Base-by-base conservation (phyloP, 2,113 vertebrate genomes). In the Syngnathoides biaculeatus region DNA sequence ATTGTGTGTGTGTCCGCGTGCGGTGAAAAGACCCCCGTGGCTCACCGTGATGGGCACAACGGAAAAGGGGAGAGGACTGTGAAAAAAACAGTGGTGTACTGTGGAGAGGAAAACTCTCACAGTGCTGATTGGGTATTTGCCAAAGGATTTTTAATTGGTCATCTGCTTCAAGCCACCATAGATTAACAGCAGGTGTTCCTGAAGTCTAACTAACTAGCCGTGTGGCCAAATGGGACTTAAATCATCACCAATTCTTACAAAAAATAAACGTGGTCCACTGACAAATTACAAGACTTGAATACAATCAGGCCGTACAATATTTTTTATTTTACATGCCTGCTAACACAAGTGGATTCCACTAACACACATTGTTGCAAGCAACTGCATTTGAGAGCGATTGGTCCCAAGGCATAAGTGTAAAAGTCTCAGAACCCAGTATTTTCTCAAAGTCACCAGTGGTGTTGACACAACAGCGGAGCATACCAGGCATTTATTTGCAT, bases 101-200 rank as follows among this genome's bases (percentile, higher is more conserved):
- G 65, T 53, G 70, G 78, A 55, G 75, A 57, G 59, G 68, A 76
- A 66, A 63, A 69, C 47, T 62, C 72, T 71, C 48, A 42, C 22
- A 43, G 71, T 63, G 72, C 68, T 75, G 84, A 84, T 79, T 87
- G 83, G 84, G 20, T 66, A 40, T 73, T 79, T 79, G 62, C 69
- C 57, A 26, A 52, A 72, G 73, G 74, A 75, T 73, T 76, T 85
- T 85, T 85, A 89, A 89, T 85, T 88, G 81, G 81, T 88, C 79
- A 78, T 86, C 77, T 77, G 72, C 78, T 77, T 84, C 35, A 12
- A 70, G 71, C 79, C 81, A 74, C 63, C 66, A 38, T 64, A 60
- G 69, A 78, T 79, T 74, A 79, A 71, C 84, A 76, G 72, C 72
- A 69, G 81, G 73, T 68, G 64, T 58, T 70, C 63, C 24, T 0